Evolutionary conservation across 2,113 vertebrate species (phyloP).

Genomic region (Cygnus buccinator): DNA sequence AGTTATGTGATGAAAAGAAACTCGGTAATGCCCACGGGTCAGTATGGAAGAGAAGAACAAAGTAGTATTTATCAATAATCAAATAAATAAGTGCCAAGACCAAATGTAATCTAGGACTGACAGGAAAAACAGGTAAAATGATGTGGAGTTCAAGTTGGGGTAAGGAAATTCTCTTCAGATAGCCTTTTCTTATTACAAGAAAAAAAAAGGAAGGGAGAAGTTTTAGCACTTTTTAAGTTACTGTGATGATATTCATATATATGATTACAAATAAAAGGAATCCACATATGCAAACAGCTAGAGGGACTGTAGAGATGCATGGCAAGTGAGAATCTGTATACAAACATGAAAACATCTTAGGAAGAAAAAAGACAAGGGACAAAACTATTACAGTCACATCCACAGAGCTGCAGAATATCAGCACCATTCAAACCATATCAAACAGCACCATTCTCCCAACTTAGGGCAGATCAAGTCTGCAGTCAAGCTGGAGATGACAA

Average conservation of each 20-base stretch:
- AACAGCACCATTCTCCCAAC: neutral
- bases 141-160: neutral
- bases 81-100: neutral
- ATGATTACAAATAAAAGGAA: neutral
- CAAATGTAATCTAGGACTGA: neutral
- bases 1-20: conserved; percentile 7
- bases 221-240: neutral
- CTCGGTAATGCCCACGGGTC: neutral
- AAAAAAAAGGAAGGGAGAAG: neutral
- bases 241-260: neutral
- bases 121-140: neutral
- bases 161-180: neutral
- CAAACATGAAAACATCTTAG: neutral
- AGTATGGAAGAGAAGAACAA: neutral
- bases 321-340: neutral
- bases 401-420: neutral
- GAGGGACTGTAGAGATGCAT: neutral
- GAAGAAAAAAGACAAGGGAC: neutral
- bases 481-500: neutral
- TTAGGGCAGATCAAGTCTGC: fast-evolving
- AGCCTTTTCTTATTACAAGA: neutral
- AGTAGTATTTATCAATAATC: neutral
- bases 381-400: neutral
- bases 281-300: neutral
- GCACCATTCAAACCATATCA: no score